These are phyloP conservation scores for Eupithecia centaureata DNA, from an alignment of 2,888 invertebrate species.

Conservation along the genomic window DNA sequence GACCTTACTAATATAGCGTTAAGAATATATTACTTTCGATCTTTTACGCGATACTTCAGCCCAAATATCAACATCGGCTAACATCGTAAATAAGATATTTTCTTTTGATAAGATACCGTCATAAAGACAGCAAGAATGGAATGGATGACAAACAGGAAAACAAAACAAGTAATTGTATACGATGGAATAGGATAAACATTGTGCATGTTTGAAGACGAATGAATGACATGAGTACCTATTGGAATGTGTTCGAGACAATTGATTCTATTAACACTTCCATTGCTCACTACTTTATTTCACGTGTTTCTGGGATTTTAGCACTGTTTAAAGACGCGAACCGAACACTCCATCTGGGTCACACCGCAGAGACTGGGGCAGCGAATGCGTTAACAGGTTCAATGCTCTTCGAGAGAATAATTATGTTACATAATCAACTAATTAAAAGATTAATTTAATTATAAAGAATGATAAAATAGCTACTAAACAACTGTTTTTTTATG, in stretches of 20 bases:
- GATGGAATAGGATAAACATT: neutral
- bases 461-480: too few relatives aligned
- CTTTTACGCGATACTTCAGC: neutral
- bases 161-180: constrained; percentile 16
- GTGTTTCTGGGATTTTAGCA: too few relatives aligned
- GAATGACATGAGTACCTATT: neutral
- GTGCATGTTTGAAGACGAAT: constrained; percentile 6
- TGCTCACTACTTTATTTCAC: too few relatives aligned
- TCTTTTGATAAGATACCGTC: neutral
- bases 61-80: neutral
- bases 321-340: too few relatives aligned
- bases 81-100: neutral
- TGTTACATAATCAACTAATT: too few relatives aligned
- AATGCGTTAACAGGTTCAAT: too few relatives aligned
- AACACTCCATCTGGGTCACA: too few relatives aligned
- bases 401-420: too few relatives aligned
- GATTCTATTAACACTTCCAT: neutral
- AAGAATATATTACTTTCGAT: neutral
- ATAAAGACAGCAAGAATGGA: constrained; percentile 12
- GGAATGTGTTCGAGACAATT: neutral
- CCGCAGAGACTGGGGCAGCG: too few relatives aligned
- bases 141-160: constrained; percentile 31
- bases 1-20: neutral
- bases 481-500: too few relatives aligned
- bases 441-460: too few relatives aligned